Conservation (phyloP, 2,888 invertebrate genomes). For the Dusona sp. region DNA sequence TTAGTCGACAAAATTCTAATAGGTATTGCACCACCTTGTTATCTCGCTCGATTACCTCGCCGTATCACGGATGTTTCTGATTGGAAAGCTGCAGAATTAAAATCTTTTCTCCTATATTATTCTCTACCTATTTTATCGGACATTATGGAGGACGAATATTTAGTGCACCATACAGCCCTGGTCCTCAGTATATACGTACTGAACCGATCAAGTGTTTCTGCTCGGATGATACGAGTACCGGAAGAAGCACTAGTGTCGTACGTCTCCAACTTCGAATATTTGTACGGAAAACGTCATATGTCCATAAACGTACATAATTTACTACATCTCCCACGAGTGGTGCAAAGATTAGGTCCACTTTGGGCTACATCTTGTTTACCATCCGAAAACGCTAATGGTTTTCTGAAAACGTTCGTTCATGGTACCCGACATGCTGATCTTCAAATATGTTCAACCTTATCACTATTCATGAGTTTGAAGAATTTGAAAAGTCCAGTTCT, state of each 20-base stretch:
- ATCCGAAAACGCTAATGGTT: slow-evolving; percentile 70
- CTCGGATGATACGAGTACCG: slow-evolving; percentile 37
- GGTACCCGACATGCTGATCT: slow-evolving; percentile 52
- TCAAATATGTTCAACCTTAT: slow-evolving; percentile 60
- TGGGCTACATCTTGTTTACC: slow-evolving; percentile 68
- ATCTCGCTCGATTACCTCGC: slow-evolving; percentile 49
- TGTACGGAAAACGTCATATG: slow-evolving; percentile 70
- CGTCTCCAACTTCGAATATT: slow-evolving; percentile 61
- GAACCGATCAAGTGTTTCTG: slow-evolving; percentile 61
- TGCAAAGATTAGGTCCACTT: slow-evolving; percentile 68
- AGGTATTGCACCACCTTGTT: slow-evolving; percentile 59
- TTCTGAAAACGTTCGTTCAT: slow-evolving; percentile 60
- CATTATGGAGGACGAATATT: slow-evolving; percentile 64
- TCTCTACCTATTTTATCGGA: slow-evolving; percentile 68
- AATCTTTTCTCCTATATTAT: slow-evolving; percentile 69
- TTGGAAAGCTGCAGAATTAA: slow-evolving; percentile 71
- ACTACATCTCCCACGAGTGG: slow-evolving; percentile 69
- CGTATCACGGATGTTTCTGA: slow-evolving; percentile 32
- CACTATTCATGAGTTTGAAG: slow-evolving; percentile 45
- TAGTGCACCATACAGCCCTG: slow-evolving; percentile 67
- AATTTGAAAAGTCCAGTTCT: slow-evolving; percentile 13
- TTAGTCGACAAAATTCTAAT: neutral
- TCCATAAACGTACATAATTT: slow-evolving; percentile 70
- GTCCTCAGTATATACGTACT: slow-evolving; percentile 66
- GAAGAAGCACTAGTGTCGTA: slow-evolving; percentile 12